phyloP scores from a whole-genome alignment of 2,113 vertebrate species.

The Chlorodrepanis virens region DNA sequence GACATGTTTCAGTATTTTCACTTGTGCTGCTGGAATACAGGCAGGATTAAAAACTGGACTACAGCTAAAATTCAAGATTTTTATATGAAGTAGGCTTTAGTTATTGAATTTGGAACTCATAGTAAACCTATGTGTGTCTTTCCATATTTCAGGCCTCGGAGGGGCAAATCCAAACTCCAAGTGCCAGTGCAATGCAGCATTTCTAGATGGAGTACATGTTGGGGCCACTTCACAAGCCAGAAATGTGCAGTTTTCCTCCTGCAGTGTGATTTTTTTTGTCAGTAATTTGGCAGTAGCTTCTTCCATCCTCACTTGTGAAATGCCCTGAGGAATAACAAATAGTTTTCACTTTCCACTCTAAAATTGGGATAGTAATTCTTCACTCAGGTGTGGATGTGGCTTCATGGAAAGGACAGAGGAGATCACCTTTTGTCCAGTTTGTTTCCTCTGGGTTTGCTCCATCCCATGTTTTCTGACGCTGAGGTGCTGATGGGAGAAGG shows the following conservation, averaged over 20 bases:
- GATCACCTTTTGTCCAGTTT: not conserved
- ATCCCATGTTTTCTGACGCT: not conserved
- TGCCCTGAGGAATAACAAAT: not conserved
- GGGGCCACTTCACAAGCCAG: not conserved
- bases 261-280: not conserved
- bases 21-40: not conserved
- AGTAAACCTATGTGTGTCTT: not conserved
- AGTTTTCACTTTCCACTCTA: not conserved
- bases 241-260: not conserved
- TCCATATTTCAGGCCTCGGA: not conserved
- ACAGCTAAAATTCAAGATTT: not conserved
- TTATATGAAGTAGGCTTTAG: not conserved
- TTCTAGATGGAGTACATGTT: not conserved
- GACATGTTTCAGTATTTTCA: not conserved
- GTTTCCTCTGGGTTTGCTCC: not conserved
- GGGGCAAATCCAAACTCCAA: not conserved
- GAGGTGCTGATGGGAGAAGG: not conserved
- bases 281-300: not conserved
- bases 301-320: not conserved
- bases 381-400: not conserved
- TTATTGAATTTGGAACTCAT: not conserved
- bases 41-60: not conserved
- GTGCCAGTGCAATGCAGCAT: not conserved
- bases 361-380: not conserved
- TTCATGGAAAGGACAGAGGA: not conserved